Base-by-base conservation (phyloP, 2,888 invertebrate genomes). In the Rhingia rostrata region DNA sequence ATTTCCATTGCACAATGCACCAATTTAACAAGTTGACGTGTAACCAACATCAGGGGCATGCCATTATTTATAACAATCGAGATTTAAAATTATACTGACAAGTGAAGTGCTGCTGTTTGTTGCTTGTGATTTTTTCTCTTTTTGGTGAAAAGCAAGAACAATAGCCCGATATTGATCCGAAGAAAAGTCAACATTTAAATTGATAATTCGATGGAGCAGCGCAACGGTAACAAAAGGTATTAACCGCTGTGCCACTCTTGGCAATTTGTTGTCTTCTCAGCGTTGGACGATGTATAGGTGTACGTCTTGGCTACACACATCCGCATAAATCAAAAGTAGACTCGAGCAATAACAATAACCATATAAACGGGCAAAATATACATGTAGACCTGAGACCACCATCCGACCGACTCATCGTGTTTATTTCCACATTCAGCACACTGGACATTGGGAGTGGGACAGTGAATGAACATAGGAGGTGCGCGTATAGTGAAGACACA, bases 11-110 rank as follows among this genome's bases (percentile, higher is more conserved):
- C 83, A 83, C 83, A 83, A 83, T 79, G 79, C 63, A 79, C 67
- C 83, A 83, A 83, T 83, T 83, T 79, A 79, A 78, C 79, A 83
- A 79, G 61, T 69, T 83, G 83, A 83, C 83, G 79, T 73, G 79
- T 41, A 74, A 63, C 39, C 78, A 69, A 54, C 69, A 69, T 67
- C 63, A 63, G 22, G 70, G 82, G 45, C 78, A 78, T 78, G 78
- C 78, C 73, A 83, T 79, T 83, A 69, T 73, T 79, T 83, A 69
- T 79, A 83, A 83, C 83, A 83, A 83, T 83, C 83, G 83, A 83
- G 73, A 83, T 73, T 83, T 83, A 73, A 83, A 83, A 63, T 67
- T 79, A 69, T 67, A 69, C 73, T 83, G 83, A 83, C 83, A 83
- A 79, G 83, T 83, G 79, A 78, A 83, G 78, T 83, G 83, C 73